Evolutionary conservation across 2,797 vertebrate species (phyloP), one percentile per base, ranked within the genome.

Genomic region (Tachyglossus aculeatus): DNA sequence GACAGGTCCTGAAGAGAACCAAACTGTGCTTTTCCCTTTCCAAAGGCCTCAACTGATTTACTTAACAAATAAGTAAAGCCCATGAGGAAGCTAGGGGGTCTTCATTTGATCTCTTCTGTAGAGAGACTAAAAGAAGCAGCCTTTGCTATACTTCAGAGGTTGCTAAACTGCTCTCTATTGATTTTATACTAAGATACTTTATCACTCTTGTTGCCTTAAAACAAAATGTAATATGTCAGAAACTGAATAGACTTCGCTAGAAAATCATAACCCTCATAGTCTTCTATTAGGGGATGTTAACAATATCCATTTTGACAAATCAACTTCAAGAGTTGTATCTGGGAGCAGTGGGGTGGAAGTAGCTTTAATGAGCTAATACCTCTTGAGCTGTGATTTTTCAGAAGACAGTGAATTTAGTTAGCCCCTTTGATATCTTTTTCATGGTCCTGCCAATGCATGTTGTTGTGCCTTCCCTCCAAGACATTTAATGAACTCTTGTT

Each of bases 151-250:
- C 79, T 85, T 85, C 82, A 73, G 82, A 88, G 81, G 71, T 86
- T 75, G 69, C 80, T 89, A 82, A 92, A 88, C 63, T 19, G 77
- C 82, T 82, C 2, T 0, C 63, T 82, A 90, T 89, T 72, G 89
- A 90, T 90, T 91, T 89, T 81, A 60, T 52, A 82, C 88, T 1
- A 10, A 81, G 85, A 86, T 56, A 59, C 62, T 91, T 91, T 75
- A 89, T 90, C 88, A 86, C 78, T 41, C 65, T 71, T 51, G 31
- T 65, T 83, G 78, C 78, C 72, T 76, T 77, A 80, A 88, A 84
- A 84, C 81, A 80, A 71, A 85, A 80, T 82, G 75, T 67, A 86
- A 87, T 84, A 73, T 82, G 22, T 48, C 64, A 43, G 21, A 47
- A 71, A 51, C 78, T 81, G 83, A 88, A 79, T 50, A 70, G 77